Base-by-base conservation (phyloP, 2,797 vertebrate genomes). In the Anas bahamensis region DNA sequence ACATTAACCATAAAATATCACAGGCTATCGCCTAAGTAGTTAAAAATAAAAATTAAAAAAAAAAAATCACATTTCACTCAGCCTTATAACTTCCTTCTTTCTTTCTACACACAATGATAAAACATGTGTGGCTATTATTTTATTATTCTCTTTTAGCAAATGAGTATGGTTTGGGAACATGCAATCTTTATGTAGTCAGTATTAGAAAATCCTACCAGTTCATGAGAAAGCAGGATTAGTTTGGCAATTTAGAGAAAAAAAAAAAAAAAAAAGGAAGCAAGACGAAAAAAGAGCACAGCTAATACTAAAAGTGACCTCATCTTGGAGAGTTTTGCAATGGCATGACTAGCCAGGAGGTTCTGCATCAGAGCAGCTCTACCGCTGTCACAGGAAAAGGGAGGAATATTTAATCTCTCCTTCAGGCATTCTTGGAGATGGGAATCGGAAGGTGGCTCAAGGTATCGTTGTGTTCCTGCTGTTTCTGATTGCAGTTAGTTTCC, bases 341-440 rank as follows among this genome's bases (percentile, higher is more conserved):
- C 1, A 1, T 37, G 31, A n/a, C 76, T 35, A 42, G 5, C 15
- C 0, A 0, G 4, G 60, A 82, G 21, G 14, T 14, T 79, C 53
- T 60, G 46, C 60, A 33, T 35, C 5, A 29, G 39, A 68, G 31
- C 6, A 4, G 21, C 73, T 91, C 69, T 63, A 16, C 56, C 66
- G 24, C 28, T 82, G 48, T 53, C 50, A 35, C 39, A 46, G 42
- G 31, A 83, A 39, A 13, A 31, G 39, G 74, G 21, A 37, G 35
- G 61, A 42, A 57, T 6, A 4, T 71, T 50, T 21, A 73, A 76
- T 83, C 57, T 88, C 42, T 87, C 18, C 35, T 75, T 48, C 57
- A 50, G 46, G 17, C 21, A 24, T 24, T 35, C 33, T 26, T 26
- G 48, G 24, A 64, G 63, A 41, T 42, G 41, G 68, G 53, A 82